phyloP scores from a whole-genome alignment of 2,113 vertebrate genomes.

The Phylloscopus whistleri region DNA sequence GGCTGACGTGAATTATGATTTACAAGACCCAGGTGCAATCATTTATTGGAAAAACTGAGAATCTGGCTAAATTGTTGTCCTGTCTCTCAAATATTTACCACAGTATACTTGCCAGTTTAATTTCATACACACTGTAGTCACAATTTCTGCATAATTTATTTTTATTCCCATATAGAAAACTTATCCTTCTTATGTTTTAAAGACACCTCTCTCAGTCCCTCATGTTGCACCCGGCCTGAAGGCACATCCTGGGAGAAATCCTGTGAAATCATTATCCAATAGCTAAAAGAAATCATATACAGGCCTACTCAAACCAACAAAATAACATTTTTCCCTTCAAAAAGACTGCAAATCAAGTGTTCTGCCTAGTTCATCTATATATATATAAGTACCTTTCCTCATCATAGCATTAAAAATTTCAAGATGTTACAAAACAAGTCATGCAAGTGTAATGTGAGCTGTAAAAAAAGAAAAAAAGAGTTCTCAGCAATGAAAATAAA shows the following conservation, averaged over 20 bases:
- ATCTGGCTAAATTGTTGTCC: slow-evolving; percentile 33
- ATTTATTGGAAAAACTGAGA: slow-evolving; percentile 20
- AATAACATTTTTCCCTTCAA: neutral
- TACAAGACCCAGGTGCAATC: slow-evolving; percentile 10
- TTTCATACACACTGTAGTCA: slow-evolving; percentile 21
- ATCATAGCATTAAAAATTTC: slow-evolving; percentile 60
- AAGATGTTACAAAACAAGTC: slow-evolving; percentile 66
- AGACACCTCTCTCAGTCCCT: slow-evolving; percentile 21
- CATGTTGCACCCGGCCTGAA: slow-evolving; percentile 50
- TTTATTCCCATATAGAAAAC: slow-evolving; percentile 50
- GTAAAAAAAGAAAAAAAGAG: neutral
- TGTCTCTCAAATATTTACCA: slow-evolving; percentile 14
- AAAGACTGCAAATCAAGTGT: slow-evolving; percentile 37
- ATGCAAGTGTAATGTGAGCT: slow-evolving; percentile 57
- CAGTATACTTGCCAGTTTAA: slow-evolving; percentile 6
- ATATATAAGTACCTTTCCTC: slow-evolving; percentile 46
- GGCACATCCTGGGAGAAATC: slow-evolving; percentile 20
- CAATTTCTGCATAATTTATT: slow-evolving; percentile 55
- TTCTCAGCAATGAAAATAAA: slow-evolving; percentile 67
- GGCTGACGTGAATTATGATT: slow-evolving; percentile 36
- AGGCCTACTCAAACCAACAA: slow-evolving; percentile 40
- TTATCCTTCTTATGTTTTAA: slow-evolving; percentile 51
- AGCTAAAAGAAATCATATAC: neutral
- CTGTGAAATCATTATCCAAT: neutral
- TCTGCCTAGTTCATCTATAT: slow-evolving; percentile 43